phyloP scores from a whole-genome alignment of 2,113 vertebrate genomes.

The Ammospiza nelsoni region DNA sequence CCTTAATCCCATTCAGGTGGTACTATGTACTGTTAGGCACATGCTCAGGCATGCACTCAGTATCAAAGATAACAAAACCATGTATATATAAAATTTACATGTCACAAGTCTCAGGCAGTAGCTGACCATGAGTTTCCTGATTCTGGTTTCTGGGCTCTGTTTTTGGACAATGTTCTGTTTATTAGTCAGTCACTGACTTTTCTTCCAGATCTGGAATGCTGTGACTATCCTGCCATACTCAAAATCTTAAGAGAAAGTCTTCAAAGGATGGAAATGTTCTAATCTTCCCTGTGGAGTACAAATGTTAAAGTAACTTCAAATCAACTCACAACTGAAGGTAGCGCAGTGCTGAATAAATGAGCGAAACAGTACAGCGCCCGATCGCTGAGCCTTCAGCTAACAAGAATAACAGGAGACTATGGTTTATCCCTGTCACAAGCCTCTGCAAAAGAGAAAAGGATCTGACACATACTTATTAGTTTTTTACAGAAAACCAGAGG shows the following conservation, averaged over 20 bases:
- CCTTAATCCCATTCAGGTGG: neutral
- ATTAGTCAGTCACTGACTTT: neutral
- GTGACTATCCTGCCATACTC: neutral
- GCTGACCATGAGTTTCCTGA: neutral
- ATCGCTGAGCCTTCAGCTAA: neutral
- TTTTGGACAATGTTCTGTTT: neutral
- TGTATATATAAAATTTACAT: neutral
- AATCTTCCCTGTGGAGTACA: slow-evolving; percentile 55
- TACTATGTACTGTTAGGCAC: neutral
- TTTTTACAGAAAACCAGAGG: slow-evolving; percentile 43
- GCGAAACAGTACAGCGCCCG: neutral
- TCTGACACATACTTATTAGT: slow-evolving; percentile 48
- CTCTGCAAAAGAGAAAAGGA: slow-evolving; percentile 41
- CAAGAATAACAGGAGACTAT: slow-evolving; percentile 10
- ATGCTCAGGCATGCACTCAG: neutral
- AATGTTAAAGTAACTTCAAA: slow-evolving; percentile 54
- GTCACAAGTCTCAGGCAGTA: neutral
- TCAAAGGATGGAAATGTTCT: slow-evolving; percentile 55
- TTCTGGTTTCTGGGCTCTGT: neutral
- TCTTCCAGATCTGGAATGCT: neutral
- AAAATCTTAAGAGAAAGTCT: slow-evolving; percentile 26
- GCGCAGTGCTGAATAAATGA: slow-evolving; percentile 39
- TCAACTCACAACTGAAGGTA: slow-evolving; percentile 6
- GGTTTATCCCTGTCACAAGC: slow-evolving; percentile 47
- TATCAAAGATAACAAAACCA: neutral